A percentile compares a stretch with the other conserved stretches of the same genome.
Conservation (phyloP, 2,113 vertebrate species). For the Urocitellus parryii region DNA sequence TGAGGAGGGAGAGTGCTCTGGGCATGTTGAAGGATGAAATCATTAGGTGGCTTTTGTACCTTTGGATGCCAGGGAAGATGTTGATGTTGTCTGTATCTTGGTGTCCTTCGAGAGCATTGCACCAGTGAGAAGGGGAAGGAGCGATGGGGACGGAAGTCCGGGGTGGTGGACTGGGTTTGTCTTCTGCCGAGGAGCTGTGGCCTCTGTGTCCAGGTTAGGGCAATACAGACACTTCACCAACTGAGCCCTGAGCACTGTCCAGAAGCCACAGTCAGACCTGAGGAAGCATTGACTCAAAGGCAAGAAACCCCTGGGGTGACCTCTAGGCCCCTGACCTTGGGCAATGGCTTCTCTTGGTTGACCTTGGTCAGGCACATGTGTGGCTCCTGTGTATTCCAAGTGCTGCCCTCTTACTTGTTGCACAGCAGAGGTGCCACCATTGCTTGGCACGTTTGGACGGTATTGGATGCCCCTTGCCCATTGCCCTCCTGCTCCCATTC, state of each 20-base stretch:
- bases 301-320: background rate
- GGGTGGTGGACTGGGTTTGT: background rate
- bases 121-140: background rate
- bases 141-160: fast-evolving
- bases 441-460: background rate
- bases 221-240: background rate
- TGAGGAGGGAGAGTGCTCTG: background rate
- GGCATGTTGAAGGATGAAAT: background rate
- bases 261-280: background rate
- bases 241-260: background rate
- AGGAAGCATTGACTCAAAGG: background rate
- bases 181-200: background rate
- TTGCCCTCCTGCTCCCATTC: background rate
- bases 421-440: fast-evolving
- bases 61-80: background rate
- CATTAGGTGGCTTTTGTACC: background rate
- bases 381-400: background rate
- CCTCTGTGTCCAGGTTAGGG: background rate
- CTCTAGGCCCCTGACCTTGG: background rate
- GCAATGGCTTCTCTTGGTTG: background rate
- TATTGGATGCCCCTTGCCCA: too few relatives aligned
- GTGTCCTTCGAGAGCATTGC: background rate
- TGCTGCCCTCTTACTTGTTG: background rate
- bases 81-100: background rate
- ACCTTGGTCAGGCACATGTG: background rate